phyloP scores from a whole-genome alignment of 2,797 vertebrate species.

The Oophaga sylvatica region DNA sequence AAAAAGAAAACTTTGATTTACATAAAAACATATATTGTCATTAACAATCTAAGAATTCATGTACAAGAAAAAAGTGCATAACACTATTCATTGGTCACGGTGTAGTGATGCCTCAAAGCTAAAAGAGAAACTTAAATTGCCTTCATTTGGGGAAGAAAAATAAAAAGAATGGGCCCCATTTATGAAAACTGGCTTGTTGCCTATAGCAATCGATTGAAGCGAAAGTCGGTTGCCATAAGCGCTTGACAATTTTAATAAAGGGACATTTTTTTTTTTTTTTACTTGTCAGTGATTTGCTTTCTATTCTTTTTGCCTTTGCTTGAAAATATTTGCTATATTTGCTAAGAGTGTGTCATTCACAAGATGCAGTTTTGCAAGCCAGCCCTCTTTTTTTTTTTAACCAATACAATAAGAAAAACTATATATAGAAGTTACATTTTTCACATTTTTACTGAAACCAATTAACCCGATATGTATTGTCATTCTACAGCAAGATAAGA shows the following conservation, averaged over 20 bases:
- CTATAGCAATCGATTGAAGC: neutral
- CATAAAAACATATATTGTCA: neutral
- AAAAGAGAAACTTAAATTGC: slow-evolving; percentile 14
- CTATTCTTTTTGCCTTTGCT: slow-evolving; percentile 20
- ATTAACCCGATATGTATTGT: slow-evolving; percentile 71
- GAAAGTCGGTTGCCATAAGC: neutral
- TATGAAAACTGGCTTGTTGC: neutral
- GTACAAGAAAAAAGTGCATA: slow-evolving; percentile 37
- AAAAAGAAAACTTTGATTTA: too few relatives aligned
- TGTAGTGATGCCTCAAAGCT: slow-evolving; percentile 46
- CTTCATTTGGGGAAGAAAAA: neutral
- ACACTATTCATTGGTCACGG: slow-evolving; percentile 35
- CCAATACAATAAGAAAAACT: slow-evolving; percentile 36
- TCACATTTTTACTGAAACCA: slow-evolving; percentile 44
- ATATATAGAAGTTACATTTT: neutral
- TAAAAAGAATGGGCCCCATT: neutral
- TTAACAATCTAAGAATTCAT: slow-evolving; percentile 27
- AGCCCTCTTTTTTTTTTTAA: slow-evolving; percentile 22
- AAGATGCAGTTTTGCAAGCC: slow-evolving; percentile 31
- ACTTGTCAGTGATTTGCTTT: slow-evolving; percentile 20
- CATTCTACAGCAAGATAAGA: slow-evolving; percentile 73
- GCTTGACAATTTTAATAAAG: neutral
- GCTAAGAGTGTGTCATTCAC: neutral
- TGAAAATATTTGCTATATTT: slow-evolving; percentile 25
- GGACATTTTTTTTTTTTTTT: neutral